phyloP scores from a whole-genome alignment of 2,888 invertebrate species.

The Lysandra coridon region DNA sequence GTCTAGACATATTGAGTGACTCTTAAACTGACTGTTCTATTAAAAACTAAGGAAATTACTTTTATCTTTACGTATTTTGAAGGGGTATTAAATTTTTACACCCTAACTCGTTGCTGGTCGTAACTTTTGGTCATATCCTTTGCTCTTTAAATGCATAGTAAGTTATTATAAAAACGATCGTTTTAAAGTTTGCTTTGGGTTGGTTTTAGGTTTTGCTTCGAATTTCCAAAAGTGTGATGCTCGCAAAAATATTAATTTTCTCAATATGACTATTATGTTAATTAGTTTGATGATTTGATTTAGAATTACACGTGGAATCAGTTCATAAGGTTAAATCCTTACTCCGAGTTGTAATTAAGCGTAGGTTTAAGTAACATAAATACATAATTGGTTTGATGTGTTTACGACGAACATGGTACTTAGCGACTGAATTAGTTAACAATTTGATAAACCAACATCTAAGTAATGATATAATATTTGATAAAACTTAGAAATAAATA shows the following conservation, averaged over 20 bases:
- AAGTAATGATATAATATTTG: background rate
- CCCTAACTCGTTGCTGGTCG: slow-evolving; percentile 16
- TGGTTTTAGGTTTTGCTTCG: background rate
- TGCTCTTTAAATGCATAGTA: background rate
- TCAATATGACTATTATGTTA: background rate
- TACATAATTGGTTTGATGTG: slow-evolving; percentile 2
- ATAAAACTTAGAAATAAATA: background rate
- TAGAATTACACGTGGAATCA: background rate
- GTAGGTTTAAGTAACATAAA: background rate
- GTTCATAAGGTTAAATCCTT: background rate
- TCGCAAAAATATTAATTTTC: too few species aligned
- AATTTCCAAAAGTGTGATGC: background rate
- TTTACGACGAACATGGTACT: background rate
- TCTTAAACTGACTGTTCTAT: slow-evolving; percentile 23
- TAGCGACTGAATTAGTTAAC: background rate
- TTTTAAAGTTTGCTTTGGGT: background rate
- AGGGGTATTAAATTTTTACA: slow-evolving; percentile 23
- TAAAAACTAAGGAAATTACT: slow-evolving; percentile 29
- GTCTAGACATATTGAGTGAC: slow-evolving; percentile 32
- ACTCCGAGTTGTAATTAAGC: background rate
- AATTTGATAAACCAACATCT: background rate
- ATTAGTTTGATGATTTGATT: background rate
- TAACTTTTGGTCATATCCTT: slow-evolving; percentile 18
- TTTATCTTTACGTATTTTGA: slow-evolving; percentile 17
- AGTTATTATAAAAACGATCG: background rate